A percentile compares a stretch with the other conserved stretches of the same genome.
Evolutionary conservation across 2,113 vertebrate genomes (phyloP).

Genomic region (Clarias macrocephalus): DNA sequence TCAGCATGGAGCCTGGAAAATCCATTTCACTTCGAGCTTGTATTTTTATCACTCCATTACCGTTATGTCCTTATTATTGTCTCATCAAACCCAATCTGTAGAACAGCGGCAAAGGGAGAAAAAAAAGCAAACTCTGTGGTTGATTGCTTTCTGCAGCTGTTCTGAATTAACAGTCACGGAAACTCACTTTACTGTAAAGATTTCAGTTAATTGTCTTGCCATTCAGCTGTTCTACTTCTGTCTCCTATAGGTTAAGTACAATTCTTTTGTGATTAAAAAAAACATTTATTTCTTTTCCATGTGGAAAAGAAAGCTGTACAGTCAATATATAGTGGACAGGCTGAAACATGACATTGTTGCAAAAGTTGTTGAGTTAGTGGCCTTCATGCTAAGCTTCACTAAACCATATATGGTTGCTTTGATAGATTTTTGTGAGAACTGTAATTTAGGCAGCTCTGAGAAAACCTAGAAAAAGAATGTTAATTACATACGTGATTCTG

Average conservation of each 20-base stretch:
- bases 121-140: background rate
- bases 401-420: background rate
- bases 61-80: slow-evolving; percentile 17
- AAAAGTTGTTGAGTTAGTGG: background rate
- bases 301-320: background rate
- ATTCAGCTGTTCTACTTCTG: no score
- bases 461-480: background rate
- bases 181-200: background rate
- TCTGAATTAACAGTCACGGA: slow-evolving; percentile 16
- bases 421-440: background rate
- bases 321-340: background rate
- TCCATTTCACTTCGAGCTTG: background rate
- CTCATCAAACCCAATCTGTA: slow-evolving; percentile 3
- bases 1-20: background rate
- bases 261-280: background rate
- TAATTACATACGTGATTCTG: background rate
- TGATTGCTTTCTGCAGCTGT: slow-evolving; percentile 21
- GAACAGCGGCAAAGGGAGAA: background rate
- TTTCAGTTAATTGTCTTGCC: background rate
- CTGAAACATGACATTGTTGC: background rate
- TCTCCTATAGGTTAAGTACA: background rate
- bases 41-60: slow-evolving; percentile 28
- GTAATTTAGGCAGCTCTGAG: background rate
- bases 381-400: background rate
- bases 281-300: background rate